phyloP scores from a whole-genome alignment of 1,140 invertebrate genomes.

The Pararge aegeria region DNA sequence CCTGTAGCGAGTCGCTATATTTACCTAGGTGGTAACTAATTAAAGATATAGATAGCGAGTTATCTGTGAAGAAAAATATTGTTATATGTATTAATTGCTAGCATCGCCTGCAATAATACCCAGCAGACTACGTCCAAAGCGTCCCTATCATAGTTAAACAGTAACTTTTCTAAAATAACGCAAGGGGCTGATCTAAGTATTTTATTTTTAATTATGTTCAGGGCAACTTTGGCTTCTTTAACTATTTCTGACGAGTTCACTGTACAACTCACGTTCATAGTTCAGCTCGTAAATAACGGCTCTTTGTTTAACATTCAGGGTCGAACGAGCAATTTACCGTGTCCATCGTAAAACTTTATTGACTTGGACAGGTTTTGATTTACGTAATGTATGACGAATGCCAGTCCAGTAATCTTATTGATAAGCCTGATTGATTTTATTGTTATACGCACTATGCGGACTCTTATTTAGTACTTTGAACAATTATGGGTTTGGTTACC shows the following conservation, averaged over 20 bases:
- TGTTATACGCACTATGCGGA: not conserved
- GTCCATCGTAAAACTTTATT: constrained; percentile 40
- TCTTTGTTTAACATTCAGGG: constrained; percentile 49
- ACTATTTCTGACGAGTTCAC: constrained; percentile 3
- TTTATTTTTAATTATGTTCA: not conserved
- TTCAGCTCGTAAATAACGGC: constrained; percentile 30
- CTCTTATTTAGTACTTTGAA: not conserved
- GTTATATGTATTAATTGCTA: too few relatives aligned
- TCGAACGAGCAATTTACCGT: constrained; percentile 38
- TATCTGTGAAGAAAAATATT: too few relatives aligned
- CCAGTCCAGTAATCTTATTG: constrained; percentile 13
- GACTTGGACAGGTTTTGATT: constrained; percentile 32
- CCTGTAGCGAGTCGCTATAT: too few relatives aligned
- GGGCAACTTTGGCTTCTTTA: not conserved
- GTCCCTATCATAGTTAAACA: too few relatives aligned
- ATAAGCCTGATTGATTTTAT: constrained; percentile 5
- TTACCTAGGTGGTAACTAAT: too few relatives aligned
- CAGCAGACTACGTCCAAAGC: too few relatives aligned
- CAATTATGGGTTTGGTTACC: too few relatives aligned
- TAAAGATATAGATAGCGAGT: too few relatives aligned
- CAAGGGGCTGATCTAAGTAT: too few relatives aligned
- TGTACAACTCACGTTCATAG: constrained; percentile 28
- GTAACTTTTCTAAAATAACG: too few relatives aligned
- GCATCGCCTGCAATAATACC: too few relatives aligned
- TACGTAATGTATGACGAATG: constrained; percentile 35